These are phyloP conservation scores for Panurus biarmicus DNA, from an alignment of 2,113 vertebrate species.

Conservation along the genomic window DNA sequence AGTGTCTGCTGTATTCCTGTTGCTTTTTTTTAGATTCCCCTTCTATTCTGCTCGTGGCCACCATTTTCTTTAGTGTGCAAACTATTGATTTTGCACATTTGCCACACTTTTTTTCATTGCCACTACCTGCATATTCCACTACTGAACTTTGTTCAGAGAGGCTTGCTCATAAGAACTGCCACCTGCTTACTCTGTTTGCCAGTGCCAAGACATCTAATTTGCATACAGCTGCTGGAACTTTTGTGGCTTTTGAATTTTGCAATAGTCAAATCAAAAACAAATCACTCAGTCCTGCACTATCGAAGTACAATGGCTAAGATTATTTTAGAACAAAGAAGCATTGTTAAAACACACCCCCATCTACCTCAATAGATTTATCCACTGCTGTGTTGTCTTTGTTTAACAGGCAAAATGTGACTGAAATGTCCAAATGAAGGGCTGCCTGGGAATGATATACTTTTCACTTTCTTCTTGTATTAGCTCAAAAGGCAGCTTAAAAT, in stretches of 20 bases:
- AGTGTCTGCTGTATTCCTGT: not conserved
- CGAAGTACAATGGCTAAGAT: not conserved
- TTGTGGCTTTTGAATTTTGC: constrained; percentile 29
- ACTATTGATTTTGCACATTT: not conserved
- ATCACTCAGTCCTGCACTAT: not conserved
- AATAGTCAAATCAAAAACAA: constrained; percentile 58
- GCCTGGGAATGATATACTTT: not conserved
- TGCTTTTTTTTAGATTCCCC: not conserved
- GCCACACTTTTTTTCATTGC: not conserved
- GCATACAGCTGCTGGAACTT: constrained; percentile 44
- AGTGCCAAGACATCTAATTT: constrained; percentile 29
- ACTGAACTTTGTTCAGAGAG: not conserved
- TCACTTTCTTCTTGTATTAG: not conserved
- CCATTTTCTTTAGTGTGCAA: not conserved
- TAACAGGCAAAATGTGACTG: not conserved
- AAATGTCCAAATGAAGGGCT: not conserved
- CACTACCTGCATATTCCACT: not conserved
- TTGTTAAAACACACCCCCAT: not conserved
- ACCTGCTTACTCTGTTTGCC: not conserved
- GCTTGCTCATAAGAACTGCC: not conserved
- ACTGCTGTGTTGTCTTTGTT: not conserved
- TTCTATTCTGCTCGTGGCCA: not conserved
- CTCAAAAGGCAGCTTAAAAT: not conserved
- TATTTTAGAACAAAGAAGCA: not conserved
- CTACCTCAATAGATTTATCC: not conserved